Evolutionary conservation across 2,888 invertebrate genomes (phyloP).

Genomic region (Blastobasis adustella): DNA sequence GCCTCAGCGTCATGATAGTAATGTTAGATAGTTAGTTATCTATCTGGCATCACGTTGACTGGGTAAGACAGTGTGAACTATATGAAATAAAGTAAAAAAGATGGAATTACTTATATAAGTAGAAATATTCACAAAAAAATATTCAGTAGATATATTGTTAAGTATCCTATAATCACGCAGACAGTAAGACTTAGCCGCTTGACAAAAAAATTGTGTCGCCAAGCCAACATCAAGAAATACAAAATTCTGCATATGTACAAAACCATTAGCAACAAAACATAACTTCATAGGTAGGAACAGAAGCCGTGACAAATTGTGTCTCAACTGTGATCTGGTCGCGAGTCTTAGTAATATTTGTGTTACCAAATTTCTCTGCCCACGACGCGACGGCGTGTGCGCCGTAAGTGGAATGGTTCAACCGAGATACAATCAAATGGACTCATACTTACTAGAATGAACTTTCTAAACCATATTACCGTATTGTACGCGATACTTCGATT

Average conservation of each 20-base stretch:
- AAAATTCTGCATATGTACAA: not conserved
- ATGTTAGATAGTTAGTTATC: too few relatives aligned
- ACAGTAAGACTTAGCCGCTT: too few relatives aligned
- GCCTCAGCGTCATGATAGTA: too few relatives aligned
- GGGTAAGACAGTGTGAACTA: too few relatives aligned
- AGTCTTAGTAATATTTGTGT: slow-evolving; percentile 44
- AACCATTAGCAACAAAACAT: not conserved
- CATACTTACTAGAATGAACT: slow-evolving; percentile 45
- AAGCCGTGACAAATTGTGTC: slow-evolving; percentile 46
- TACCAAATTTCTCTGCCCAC: slow-evolving; percentile 61
- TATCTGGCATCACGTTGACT: too few relatives aligned
- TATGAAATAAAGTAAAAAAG: too few relatives aligned
- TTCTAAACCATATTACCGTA: slow-evolving; percentile 53
- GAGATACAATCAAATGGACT: slow-evolving; percentile 56
- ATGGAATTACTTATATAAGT: too few relatives aligned
- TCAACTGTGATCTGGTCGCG: slow-evolving; percentile 51
- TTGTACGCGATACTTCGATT: slow-evolving; percentile 18
- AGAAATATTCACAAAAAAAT: too few relatives aligned
- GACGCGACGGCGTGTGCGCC: slow-evolving; percentile 40
- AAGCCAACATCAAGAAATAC: not conserved
- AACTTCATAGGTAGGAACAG: slow-evolving; percentile 12
- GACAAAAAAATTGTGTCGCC: not conserved
- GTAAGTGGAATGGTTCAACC: slow-evolving; percentile 48
- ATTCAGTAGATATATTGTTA: too few relatives aligned
- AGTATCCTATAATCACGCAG: too few relatives aligned